Evolutionary conservation across 2,888 invertebrate genomes (phyloP), one percentile per base, ranked within the genome.

Genomic region (Emmelina monodactyla): DNA sequence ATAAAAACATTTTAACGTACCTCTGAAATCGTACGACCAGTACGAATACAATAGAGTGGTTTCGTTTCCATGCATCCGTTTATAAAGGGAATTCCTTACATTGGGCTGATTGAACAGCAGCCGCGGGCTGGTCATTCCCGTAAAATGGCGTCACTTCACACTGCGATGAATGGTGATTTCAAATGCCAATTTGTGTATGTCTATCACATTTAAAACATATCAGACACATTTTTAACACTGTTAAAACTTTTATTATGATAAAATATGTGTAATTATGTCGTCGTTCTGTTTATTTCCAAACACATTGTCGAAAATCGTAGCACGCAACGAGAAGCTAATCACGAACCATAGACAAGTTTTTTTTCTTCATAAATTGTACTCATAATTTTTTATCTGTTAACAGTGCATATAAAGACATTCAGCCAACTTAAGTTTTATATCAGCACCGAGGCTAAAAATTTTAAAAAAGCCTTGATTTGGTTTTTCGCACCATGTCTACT

Each of bases 71-170:
- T 70, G 66, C 78, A 79, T 78, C 62, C 72, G 78, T 75, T 71
- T 65, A 54, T 56, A 50, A 53, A 67, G 51, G 64, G 60, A 57
- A 58, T 66, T 70, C 71, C 73, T 78, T 70, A 78, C 78, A 78
- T 76, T 68, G 62, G 73, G 73, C 68, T 70, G 66, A 70, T 55
- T 69, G 57, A 59, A 69, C 71, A 64, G 71, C 80, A 72, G 75
- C 78, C 71, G 72, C 78, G 67, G 73, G 75, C 80, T 78, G 79
- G 68, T 79, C 80, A 80, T 79, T 78, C 79, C 79, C 79, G 79
- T 80, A 80, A 80, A 80, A 80, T 80, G 80, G 80, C 80, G 80
- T 80, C 80, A 80, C 79, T 79, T 65, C 65, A 65, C 69, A 59
- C 63, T 64, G 70, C 63, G 75, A 76, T 66, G 67, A 73, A 71